These are phyloP conservation scores for Chiridota heheva DNA, from an alignment of 35 echinoderm and acorn worm genomes.

Conservation along the genomic window DNA sequence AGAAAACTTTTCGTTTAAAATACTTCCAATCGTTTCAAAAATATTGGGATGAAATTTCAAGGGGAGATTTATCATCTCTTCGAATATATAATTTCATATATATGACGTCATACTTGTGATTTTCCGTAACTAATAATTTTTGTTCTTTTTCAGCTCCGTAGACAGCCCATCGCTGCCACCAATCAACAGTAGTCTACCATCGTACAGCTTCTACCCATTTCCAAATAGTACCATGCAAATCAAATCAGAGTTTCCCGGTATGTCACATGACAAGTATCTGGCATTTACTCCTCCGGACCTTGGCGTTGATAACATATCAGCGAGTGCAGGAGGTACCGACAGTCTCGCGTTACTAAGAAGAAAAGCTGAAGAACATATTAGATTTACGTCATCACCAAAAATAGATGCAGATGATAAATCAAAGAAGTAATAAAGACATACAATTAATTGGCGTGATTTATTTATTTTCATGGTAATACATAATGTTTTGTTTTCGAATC, in stretches of 20 bases:
- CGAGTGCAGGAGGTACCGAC: constrained; percentile 6
- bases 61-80: too few species aligned
- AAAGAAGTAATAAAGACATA: constrained; percentile 20
- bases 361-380: constrained; percentile 42
- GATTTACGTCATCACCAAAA: constrained; percentile 14
- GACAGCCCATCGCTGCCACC: constrained; percentile 16
- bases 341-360: constrained; percentile 30
- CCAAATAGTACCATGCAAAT: constrained; percentile 10
- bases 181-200: constrained; percentile 15
- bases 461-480: too few species aligned
- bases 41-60: too few species aligned
- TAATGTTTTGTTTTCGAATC: too few species aligned
- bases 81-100: too few species aligned
- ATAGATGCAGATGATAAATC: constrained; percentile 27
- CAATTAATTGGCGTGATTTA: not conserved
- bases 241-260: constrained; percentile 28
- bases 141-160: not conserved
- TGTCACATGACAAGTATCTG: constrained; percentile 26
- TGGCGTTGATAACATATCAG: constrained; percentile 1
- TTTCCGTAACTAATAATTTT: too few species aligned
- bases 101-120: too few species aligned
- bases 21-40: too few species aligned
- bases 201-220: constrained; percentile 53
- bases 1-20: too few species aligned
- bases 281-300: constrained; percentile 31